Conservation (phyloP, 23 tunicate species). For the Styela plicata region DNA sequence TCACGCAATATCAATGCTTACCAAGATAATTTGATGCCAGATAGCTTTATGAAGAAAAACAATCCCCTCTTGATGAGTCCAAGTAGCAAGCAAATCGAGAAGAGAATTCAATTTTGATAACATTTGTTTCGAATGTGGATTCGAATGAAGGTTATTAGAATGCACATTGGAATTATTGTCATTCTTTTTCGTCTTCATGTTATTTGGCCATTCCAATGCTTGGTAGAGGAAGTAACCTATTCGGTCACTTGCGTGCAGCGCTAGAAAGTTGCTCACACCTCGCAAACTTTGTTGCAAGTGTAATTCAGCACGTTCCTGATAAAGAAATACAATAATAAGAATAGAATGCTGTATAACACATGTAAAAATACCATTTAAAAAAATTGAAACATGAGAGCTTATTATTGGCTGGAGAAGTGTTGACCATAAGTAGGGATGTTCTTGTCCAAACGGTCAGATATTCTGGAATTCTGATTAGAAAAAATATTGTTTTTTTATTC, state of each 20-base stretch:
- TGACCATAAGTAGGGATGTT: no score
- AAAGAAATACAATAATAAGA: background rate
- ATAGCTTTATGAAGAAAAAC: background rate
- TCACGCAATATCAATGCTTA: background rate
- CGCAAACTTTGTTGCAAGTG: background rate
- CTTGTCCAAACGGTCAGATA: no score
- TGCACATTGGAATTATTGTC: no score
- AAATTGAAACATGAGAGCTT: no score
- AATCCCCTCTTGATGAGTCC: constrained; percentile 3
- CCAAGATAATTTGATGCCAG: background rate
- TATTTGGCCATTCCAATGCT: background rate
- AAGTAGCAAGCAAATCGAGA: background rate
- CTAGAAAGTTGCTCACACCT: background rate
- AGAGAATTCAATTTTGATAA: background rate
- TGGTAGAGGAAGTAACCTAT: background rate
- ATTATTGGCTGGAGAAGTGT: no score
- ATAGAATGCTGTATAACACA: no score
- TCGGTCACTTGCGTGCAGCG: background rate
- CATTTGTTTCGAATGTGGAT: background rate
- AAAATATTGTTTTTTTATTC: no score
- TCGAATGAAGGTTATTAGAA: no score
- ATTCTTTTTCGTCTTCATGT: background rate
- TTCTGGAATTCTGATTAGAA: no score
- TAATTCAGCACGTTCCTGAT: background rate
- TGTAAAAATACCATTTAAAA: no score